These are phyloP conservation scores for Caiman crocodilus DNA, from an alignment of 2,797 vertebrate genomes.

Conservation along the genomic window DNA sequence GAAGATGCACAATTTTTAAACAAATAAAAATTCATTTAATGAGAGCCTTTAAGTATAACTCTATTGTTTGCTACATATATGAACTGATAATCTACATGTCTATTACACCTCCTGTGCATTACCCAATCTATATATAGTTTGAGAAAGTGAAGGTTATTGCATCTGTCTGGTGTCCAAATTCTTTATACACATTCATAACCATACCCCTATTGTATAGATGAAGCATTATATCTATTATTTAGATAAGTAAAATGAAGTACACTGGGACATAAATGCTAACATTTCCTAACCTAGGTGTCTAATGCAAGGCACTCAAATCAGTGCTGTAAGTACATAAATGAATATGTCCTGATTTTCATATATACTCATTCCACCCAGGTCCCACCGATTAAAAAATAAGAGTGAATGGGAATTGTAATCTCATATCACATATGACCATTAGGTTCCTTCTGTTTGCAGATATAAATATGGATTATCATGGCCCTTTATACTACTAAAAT, in stretches of 20 bases:
- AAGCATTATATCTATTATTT: background rate
- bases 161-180: background rate
- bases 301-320: background rate
- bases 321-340: background rate
- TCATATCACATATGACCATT: background rate
- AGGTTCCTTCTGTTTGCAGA: background rate
- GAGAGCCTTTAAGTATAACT: background rate
- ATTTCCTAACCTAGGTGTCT: background rate
- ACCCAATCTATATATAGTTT: background rate
- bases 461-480: background rate
- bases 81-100: background rate
- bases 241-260: background rate
- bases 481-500: background rate
- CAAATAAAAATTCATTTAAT: background rate
- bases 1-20: background rate
- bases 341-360: background rate
- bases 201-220: background rate
- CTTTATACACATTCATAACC: background rate
- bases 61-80: background rate
- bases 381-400: background rate
- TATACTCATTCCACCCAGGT: background rate
- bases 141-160: background rate
- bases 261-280: background rate
- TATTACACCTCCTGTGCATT: background rate
- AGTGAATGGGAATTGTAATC: background rate